Conservation (phyloP, 2,888 invertebrate species). For the Papilio gigon region DNA sequence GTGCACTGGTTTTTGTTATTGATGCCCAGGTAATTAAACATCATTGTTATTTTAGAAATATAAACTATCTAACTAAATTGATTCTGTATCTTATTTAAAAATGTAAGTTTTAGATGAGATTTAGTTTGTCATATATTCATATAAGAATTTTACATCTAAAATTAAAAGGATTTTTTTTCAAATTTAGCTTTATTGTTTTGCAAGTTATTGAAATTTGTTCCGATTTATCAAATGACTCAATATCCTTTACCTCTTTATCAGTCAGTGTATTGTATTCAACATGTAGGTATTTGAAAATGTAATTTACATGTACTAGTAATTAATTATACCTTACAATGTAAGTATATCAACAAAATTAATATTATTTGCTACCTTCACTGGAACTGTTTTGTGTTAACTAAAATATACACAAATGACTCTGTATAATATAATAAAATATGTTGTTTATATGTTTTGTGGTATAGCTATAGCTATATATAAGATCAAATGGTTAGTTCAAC, state of each 20-base stretch:
- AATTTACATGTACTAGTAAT: not conserved
- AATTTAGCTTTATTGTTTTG: too few relatives aligned
- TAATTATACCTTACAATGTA: conserved; percentile 1
- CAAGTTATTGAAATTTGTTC: not conserved
- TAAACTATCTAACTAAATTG: too few relatives aligned
- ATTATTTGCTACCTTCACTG: not conserved
- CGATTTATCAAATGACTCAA: conserved; percentile 13
- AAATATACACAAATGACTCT: not conserved
- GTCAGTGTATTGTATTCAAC: not conserved
- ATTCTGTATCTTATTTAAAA: too few relatives aligned
- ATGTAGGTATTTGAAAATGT: conserved; percentile 18
- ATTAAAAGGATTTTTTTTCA: too few relatives aligned
- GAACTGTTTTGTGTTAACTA: not conserved
- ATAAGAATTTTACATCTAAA: too few relatives aligned
- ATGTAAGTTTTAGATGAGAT: too few relatives aligned
- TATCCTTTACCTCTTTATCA: conserved; percentile 8
- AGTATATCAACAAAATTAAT: not conserved
- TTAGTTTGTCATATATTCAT: too few relatives aligned
- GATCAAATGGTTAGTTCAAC: not conserved
- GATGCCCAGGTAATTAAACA: conserved; percentile 91
- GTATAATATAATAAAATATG: not conserved
- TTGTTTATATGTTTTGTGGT: not conserved
- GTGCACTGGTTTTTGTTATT: conserved; percentile 99
- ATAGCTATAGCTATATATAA: not conserved
- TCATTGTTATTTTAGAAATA: too few relatives aligned